Evolutionary conservation across 2,888 invertebrate genomes (phyloP), one percentile per base, ranked within the genome.

Genomic region (Poecilus cupreus): DNA sequence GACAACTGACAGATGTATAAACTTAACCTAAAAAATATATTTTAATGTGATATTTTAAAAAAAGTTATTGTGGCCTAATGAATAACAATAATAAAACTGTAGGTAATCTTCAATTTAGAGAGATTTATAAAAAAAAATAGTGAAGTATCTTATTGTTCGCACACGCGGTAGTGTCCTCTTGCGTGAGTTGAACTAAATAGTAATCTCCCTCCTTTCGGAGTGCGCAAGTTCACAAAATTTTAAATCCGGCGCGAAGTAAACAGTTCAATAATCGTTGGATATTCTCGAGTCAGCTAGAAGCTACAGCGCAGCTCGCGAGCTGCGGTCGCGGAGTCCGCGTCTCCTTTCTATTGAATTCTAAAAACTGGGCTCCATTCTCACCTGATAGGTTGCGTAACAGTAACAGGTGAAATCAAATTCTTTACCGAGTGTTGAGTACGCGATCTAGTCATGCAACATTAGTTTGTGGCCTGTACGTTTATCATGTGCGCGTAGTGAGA

Each of bases 341-440:
- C 83, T 83, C 82, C 74, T 54, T 82, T 82, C 83, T 51, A 76
- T 80, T 82, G 81, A 76, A 82, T 78, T 80, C 79, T 49, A 72
- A 75, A 81, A 83, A 83, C 77, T 76, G 64, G 76, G 81, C 80
- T 77, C 60, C 81, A 82, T 80, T 84, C 84, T 83, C 83, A 84
- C 83, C 84, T 85, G 83, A 83, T 82, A 75, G 70, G 82, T 85
- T 85, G 82, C 83, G 85, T 84, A 85, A 85, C 83, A 82, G 84
- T 83, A 85, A 83, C 83, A 84, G 83, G 83, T 82, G 81, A 75
- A 72, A 80, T 81, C 80, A 68, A 60, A 78, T 64, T 82, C 70
- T 75, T 74, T 18, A 46, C 16, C 16, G 46, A 18, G 18, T 22
- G 32, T 5, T 8, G 32, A 13, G 16, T 51, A 57, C 46, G 18